These are phyloP conservation scores for Pristionchus pacificus DNA, from an alignment of 1,140 invertebrate genomes.

Conservation along the genomic window DNA sequence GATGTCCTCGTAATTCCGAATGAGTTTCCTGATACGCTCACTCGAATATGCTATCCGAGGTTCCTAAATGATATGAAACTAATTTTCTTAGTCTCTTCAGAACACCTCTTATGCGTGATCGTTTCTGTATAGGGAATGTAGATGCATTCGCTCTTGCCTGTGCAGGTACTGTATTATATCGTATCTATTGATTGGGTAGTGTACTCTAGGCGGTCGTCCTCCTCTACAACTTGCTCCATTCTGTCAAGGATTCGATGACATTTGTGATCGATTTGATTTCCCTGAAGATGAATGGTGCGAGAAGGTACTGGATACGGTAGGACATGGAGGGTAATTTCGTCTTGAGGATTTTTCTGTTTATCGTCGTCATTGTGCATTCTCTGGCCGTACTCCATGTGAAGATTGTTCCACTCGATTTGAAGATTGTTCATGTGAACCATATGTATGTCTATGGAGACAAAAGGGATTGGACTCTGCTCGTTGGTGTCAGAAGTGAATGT, in stretches of 20 bases:
- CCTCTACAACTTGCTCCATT: background rate
- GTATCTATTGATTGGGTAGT: background rate
- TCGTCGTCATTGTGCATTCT: background rate
- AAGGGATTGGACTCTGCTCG: background rate
- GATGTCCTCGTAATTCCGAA: background rate
- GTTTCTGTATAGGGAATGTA: background rate
- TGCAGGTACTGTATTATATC: background rate
- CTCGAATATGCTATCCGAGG: background rate
- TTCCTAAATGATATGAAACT: too few relatives aligned
- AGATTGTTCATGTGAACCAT: background rate
- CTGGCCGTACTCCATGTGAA: background rate
- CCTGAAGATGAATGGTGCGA: background rate
- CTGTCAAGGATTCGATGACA: background rate
- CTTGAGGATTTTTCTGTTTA: background rate
- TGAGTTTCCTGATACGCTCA: background rate
- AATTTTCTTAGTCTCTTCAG: background rate
- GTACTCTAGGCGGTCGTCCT: background rate
- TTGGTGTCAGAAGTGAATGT: background rate
- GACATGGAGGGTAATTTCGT: background rate
- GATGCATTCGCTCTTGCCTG: background rate
- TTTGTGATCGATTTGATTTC: background rate
- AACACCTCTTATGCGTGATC: background rate
- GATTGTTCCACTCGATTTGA: background rate
- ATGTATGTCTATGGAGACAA: background rate
- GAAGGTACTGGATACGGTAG: background rate